Evolutionary conservation across 2,797 vertebrate genomes (phyloP).

Genomic region (Molossus molossus): DNA sequence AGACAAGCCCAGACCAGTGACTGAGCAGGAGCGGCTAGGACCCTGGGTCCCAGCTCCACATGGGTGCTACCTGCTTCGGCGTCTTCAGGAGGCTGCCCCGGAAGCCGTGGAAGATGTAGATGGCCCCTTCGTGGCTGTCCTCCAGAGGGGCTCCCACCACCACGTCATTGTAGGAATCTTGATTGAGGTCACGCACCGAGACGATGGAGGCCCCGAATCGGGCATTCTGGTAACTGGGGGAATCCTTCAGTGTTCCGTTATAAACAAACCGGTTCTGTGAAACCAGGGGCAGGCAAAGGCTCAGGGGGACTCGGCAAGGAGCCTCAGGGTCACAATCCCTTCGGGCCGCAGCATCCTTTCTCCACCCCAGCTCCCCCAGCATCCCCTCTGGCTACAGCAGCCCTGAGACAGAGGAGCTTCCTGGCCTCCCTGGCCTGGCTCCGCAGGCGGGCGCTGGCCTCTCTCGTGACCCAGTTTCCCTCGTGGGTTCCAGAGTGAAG

Average conservation of each 20-base stretch:
- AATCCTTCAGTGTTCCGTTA: conserved; percentile 93
- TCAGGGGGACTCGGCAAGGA: neutral
- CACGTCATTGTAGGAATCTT: conserved; percentile 96
- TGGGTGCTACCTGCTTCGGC: conserved; percentile 94
- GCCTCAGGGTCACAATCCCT: fast-evolving
- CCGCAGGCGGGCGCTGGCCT: fast-evolving
- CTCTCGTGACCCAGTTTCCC: neutral
- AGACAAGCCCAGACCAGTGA: neutral
- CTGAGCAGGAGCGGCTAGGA: fast-evolving
- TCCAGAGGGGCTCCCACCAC: conserved; percentile 97
- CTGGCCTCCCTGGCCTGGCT: neutral
- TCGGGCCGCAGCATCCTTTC: neutral
- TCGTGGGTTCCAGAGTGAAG: neutral
- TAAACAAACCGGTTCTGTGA: conserved; percentile 93
- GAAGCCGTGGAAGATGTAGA: conserved; percentile 96
- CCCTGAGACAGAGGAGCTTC: neutral
- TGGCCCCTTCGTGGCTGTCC: conserved; percentile 95
- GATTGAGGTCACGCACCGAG: conserved; percentile 96
- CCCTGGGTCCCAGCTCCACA: fast-evolving
- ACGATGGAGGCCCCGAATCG: conserved; percentile 96
- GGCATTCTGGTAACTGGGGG: conserved; percentile 96
- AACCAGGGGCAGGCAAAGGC: neutral
- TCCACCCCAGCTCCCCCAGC: neutral
- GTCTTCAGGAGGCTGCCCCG: conserved; percentile 92
- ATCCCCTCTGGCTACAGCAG: neutral